Base-by-base conservation (phyloP, 2,888 invertebrate genomes). In the Hypselothyrea guttata region DNA sequence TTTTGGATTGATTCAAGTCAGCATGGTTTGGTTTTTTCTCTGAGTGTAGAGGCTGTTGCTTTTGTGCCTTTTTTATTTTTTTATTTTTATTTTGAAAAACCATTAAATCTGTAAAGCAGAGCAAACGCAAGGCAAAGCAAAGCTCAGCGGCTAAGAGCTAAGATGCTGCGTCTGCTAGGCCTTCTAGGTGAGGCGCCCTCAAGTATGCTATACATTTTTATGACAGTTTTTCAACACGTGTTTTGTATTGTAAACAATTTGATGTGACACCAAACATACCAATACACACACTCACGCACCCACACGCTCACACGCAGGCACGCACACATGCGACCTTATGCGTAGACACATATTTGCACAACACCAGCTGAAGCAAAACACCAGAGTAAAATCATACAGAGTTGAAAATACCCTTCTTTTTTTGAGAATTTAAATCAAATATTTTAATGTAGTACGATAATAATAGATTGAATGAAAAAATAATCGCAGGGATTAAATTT, bases 221-320 rank as follows among this genome's bases (percentile, higher is more conserved):
- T 62, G 71, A 52, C 58, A 66, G 59, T 60, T 62, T 51, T 69
- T 55, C 73, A 76, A 79, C 84, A 79, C 81, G 81, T 83, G 73
- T 83, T 74, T 67, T 64, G 63, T 68, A 58, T 84, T 77, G 78
- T 81, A 77, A 79, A 79, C 75, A 79, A 75, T 79, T 79, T 68
- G 65, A 63, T 55, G 62, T 59, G 66, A 52, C 66, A 66, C 60
- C 46, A 54, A 54, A 48, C 48, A 28, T 35, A 61, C 33, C n/a
- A 7, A 33, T 11, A 12, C 47, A 33, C 22, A 38, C 16, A 31
- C 45, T 9, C 37, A 44, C 15, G 1, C 16, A 45, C 15, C 47
- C 41, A 56, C 28, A 44, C 27, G 22, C 57, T 28, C 22, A 9
- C 31, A 15, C 37, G 33, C n/a, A 16, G 22, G 18, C 40, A 27